Base-by-base conservation (phyloP, 2,888 invertebrate genomes). In the Plagodis pulveraria region DNA sequence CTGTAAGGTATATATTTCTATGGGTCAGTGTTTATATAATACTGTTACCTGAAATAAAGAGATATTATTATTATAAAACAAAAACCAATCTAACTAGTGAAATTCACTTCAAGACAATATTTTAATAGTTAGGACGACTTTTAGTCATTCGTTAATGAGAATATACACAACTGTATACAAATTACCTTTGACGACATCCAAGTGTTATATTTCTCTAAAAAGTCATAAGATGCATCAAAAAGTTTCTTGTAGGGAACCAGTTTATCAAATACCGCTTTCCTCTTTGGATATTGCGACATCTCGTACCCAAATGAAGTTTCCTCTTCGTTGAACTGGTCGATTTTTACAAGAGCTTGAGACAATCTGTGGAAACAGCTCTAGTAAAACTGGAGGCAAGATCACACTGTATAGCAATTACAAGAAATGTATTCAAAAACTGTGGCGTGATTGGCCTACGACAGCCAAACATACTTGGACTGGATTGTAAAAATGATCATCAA, bases 241-340 rank as follows among this genome's bases (percentile, higher is more conserved):
- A 99, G 92, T 76, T 95, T 96, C 81, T 98, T 97, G 79, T 95
- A 99, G 0, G 99, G 98, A 34, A 94, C 94, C 44, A 99, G 89
- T 78, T 94, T 96, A 73, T 98, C 98, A 64, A 96, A 95, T 0
- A 96, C 90, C 74, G 94, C 87, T 84, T 97, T 97, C 63, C 98
- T 94, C 64, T 96, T 93, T 0, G 98, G 98, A 91, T 99, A 99
- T 71, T 96, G 96, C 0, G 98, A 97, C 7, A 96, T 81, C 76
- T 98, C 97, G 95, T 97, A 98, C 9, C 96, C 97, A 79, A 96
- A 99, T 12, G 98, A 94, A 36, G 94, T 91, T 81, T 99, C 99
- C 82, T 99, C 99, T 78, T 96, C 96, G 81, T 99, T 99, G 74
- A 99, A 98, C 61, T 95, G 94, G 74, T 98, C 97, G 64, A 98